Evolutionary conservation across 2,888 invertebrate genomes (phyloP).

Genomic region (Luffia ferchaultella): DNA sequence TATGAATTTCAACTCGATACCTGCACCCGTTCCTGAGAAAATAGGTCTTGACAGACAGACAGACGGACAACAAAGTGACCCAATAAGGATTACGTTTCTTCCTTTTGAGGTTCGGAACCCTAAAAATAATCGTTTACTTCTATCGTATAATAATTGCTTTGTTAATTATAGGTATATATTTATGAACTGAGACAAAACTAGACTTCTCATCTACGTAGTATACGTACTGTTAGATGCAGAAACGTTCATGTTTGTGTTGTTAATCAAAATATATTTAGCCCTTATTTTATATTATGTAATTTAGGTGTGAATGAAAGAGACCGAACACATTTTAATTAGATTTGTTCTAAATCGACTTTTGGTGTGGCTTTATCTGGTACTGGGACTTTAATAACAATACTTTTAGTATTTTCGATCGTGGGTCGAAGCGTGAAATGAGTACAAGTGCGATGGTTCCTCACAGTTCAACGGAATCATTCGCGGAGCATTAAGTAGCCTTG

Average conservation of each 20-base stretch:
- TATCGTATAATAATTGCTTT: neutral
- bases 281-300: neutral
- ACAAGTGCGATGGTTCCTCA: neutral
- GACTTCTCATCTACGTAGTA: no score
- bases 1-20: no score
- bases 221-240: neutral
- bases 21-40: no score
- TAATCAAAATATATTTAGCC: neutral
- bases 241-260: neutral
- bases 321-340: neutral
- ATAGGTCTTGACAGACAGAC: no score
- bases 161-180: neutral
- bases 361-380: neutral
- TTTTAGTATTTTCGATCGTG: neutral
- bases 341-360: neutral
- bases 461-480: no score
- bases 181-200: neutral
- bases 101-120: neutral
- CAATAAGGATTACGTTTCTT: no score
- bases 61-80: no score
- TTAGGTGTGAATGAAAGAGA: neutral
- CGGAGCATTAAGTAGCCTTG: no score
- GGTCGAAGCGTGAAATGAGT: no score
- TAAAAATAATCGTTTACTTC: no score
- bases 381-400: neutral